phyloP scores from a whole-genome alignment of 37 sponge, comb jelly and placozoan species.

The Eunapius fragilis region DNA sequence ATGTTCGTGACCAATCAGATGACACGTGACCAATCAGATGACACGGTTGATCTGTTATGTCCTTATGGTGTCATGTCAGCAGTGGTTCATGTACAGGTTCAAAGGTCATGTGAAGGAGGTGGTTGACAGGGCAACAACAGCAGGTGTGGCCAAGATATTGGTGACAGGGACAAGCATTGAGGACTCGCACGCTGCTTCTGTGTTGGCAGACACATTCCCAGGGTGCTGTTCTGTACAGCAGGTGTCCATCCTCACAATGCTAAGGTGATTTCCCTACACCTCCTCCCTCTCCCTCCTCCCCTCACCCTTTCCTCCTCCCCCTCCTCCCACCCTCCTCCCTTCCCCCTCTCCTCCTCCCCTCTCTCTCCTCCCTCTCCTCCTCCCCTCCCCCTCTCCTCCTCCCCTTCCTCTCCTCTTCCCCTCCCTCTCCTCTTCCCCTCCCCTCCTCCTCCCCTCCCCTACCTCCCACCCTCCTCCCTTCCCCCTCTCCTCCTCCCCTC shows the following conservation, averaged over 20 bases:
- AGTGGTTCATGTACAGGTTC: background rate
- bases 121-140: background rate
- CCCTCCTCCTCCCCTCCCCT: background rate
- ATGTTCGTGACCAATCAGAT: too few species aligned
- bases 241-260: constrained; percentile 22
- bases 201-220: constrained; percentile 2
- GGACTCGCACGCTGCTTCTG: background rate
- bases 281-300: background rate
- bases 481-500: too few species aligned
- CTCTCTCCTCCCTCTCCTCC: background rate
- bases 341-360: constrained; percentile 1
- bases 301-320: constrained; percentile 6
- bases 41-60: too few species aligned
- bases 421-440: too few species aligned
- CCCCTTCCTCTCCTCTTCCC: background rate
- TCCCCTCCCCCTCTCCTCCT: background rate
- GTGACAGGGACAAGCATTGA: constrained; percentile 9
- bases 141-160: constrained; percentile 8
- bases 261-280: background rate
- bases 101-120: constrained; percentile 4
- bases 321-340: constrained; percentile 3
- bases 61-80: too few species aligned
- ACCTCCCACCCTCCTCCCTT: too few species aligned
- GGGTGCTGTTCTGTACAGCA: constrained; percentile 14
- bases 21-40: too few species aligned